Evolutionary conservation across 2,797 vertebrate genomes (phyloP).

Genomic region (Pelochelys cantorii): DNA sequence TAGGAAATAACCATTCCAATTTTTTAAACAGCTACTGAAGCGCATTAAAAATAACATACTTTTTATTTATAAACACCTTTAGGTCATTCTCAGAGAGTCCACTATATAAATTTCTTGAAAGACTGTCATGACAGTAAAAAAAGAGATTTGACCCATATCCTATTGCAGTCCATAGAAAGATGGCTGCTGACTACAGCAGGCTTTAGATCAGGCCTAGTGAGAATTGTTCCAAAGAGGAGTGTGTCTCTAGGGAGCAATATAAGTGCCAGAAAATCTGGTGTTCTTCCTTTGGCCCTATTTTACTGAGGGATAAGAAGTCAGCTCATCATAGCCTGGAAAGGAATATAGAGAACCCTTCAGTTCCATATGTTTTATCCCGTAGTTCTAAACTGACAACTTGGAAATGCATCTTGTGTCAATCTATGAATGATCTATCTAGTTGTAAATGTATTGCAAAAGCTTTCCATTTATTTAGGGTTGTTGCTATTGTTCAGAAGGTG

Average conservation of each 20-base stretch:
- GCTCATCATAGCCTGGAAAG: not conserved
- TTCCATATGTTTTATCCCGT: not conserved
- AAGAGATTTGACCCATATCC: not conserved
- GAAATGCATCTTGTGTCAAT: slow-evolving; percentile 22
- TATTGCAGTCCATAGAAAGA: not conserved
- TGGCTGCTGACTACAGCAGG: not conserved
- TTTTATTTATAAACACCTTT: not conserved
- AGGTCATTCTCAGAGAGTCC: not conserved
- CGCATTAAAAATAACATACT: slow-evolving; percentile 1
- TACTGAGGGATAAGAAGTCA: not conserved
- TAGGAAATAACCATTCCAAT: slow-evolving; percentile 30
- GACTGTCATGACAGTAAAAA: not conserved
- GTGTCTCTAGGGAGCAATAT: not conserved
- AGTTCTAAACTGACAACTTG: not conserved
- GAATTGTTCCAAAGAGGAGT: not conserved
- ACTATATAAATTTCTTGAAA: not conserved
- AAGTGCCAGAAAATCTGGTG: not conserved
- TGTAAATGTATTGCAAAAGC: not conserved
- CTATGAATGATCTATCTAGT: not conserved
- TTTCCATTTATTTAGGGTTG: not conserved
- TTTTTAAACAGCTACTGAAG: slow-evolving; percentile 43
- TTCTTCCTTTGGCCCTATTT: not conserved
- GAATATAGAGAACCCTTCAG: not conserved
- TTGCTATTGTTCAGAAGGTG: not conserved
- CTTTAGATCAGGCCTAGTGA: not conserved